These are phyloP conservation scores for Hypotaenidia philippensis DNA, from an alignment of 2,797 vertebrate species.

Conservation along the genomic window DNA sequence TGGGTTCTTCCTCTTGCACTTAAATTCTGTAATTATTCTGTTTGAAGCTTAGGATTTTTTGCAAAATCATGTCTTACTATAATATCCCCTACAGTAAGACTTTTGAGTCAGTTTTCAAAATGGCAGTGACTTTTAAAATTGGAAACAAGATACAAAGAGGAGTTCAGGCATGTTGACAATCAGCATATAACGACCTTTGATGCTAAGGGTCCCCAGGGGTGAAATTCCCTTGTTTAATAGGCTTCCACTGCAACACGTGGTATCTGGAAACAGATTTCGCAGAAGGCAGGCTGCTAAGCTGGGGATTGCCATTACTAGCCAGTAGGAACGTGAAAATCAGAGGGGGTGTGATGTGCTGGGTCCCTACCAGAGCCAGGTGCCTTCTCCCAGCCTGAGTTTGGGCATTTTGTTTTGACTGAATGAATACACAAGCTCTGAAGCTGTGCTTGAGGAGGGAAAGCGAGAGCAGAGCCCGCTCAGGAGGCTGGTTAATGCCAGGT, in stretches of 20 bases:
- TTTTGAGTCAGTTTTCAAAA: neutral
- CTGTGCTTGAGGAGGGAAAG: neutral
- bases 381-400: neutral
- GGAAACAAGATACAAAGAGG: neutral
- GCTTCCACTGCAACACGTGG: neutral
- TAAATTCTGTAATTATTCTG: neutral
- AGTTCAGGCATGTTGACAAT: neutral
- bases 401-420: neutral
- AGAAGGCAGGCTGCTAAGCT: neutral
- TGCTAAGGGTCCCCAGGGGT: neutral
- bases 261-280: neutral
- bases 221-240: neutral
- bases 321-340: rapidly evolving
- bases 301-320: neutral
- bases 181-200: rapidly evolving
- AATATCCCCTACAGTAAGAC: neutral
- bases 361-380: neutral
- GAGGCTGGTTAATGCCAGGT: neutral
- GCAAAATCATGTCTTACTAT: neutral
- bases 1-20: neutral
- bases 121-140: neutral
- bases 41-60: neutral
- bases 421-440: neutral
- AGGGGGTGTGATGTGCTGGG: neutral
- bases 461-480: rapidly evolving